Evolutionary conservation across 1,140 invertebrate genomes (phyloP), one percentile per base, ranked within the genome.

Genomic region (Drosophila mayri): DNA sequence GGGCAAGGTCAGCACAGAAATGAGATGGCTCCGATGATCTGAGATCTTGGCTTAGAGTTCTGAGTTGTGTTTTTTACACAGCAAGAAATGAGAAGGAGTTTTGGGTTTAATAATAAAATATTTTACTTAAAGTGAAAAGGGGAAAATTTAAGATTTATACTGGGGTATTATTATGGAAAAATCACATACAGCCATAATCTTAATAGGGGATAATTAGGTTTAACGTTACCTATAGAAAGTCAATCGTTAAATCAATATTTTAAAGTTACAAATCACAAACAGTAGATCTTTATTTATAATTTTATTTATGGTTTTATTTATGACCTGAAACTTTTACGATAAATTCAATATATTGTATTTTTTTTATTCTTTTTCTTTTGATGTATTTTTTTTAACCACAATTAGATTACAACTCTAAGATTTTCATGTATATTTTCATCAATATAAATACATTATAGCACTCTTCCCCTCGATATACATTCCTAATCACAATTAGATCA

Each of bases 1-100:
- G 44, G 67, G 67, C 68, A 72, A 72, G 68, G 68, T 72, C 68
- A 72, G 65, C 50, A 11, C 65, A 47, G 68, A 35, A 58, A 18
- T 41, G 68, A 38, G 50, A 70, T 72, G 52, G 28, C 52, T 60
- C 44, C 30, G 66, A 60, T 41, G 66, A 72, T 59, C 68, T 46
- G 44, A 49, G 22, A 47, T 72, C 41, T 71, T 10, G 25, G 32
- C 32, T 37, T 4, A 32, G 54, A 22, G 62, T 38, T 63, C 28
- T 35, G 28, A 35, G 14, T n/a, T n/a, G 16, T 66, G 65, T 50
- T 30, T 35, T 35, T 30, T 50, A 20, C 65, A 68, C 44, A 5
- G 32, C 0, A 16, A 28, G 3, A 65, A 61, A 63, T 4, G 3
- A 1, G 25, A 25, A 3, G 4, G 6, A 0, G 8, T 1, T 35